A percentile compares a stretch with the other conserved stretches of the same genome.
phyloP scores from a whole-genome alignment of 2,113 vertebrate species.

The Phrynosoma blainvillii region DNA sequence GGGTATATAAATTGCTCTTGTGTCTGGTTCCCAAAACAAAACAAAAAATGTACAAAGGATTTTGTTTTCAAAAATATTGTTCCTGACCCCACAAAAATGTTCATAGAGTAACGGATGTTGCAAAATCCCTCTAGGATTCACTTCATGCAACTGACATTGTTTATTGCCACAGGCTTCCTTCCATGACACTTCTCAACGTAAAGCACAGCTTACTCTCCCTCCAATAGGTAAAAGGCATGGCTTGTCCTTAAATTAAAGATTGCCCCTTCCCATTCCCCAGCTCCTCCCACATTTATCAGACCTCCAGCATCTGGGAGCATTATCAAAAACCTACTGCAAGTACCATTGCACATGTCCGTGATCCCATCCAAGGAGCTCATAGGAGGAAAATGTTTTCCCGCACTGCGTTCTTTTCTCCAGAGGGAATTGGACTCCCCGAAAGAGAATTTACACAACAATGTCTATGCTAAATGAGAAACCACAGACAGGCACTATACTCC shows the following conservation, averaged over 20 bases:
- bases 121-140: conserved; percentile 16
- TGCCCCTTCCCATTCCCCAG: background rate
- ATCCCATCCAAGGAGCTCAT: background rate
- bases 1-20: background rate
- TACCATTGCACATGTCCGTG: background rate
- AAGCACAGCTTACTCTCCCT: background rate
- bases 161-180: background rate
- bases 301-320: background rate
- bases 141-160: background rate
- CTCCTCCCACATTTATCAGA: background rate
- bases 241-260: conserved; percentile 17
- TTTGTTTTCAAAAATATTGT: background rate
- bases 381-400: background rate
- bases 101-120: background rate
- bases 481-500: background rate
- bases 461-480: background rate
- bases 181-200: background rate
- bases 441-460: background rate
- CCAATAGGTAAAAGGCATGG: background rate
- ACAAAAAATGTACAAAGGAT: background rate
- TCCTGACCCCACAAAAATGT: background rate
- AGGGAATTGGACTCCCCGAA: background rate
- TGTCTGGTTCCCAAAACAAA: conserved; percentile 16
- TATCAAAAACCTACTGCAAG: background rate
- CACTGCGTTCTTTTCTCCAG: conserved; percentile 7